A percentile compares a stretch with the other conserved stretches of the same genome.
Conservation (phyloP, 2,888 invertebrate genomes). For the Drosophila formosana region DNA sequence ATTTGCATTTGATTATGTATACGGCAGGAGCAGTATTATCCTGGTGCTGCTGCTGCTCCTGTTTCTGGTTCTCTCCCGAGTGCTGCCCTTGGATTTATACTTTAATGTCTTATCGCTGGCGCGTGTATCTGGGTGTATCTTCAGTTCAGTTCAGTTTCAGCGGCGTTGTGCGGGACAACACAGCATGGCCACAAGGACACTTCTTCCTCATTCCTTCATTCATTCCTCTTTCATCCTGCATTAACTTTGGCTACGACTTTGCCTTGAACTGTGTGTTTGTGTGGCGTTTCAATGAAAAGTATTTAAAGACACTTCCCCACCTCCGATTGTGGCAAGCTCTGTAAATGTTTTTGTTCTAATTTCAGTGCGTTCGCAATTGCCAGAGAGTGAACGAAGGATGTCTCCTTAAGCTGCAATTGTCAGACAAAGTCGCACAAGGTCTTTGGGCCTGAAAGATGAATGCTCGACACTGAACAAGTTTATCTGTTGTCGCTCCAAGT, state of each 20-base stretch:
- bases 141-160: constrained; percentile 20
- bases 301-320: constrained; percentile 50
- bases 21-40: constrained; percentile 8
- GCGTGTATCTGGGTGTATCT: constrained; percentile 45
- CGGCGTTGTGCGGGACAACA: constrained; percentile 33
- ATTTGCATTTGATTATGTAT: constrained; percentile 68
- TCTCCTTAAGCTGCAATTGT: constrained; percentile 49
- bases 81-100: constrained; percentile 46
- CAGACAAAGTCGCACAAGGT: constrained; percentile 26
- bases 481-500: constrained; percentile 14
- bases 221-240: not conserved
- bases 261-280: constrained; percentile 25
- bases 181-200: constrained; percentile 33
- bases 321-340: constrained; percentile 34
- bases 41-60: not conserved
- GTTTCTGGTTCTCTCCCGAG: constrained; percentile 3
- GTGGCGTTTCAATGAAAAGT: constrained; percentile 53
- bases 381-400: not conserved
- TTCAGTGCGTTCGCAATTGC: constrained; percentile 13
- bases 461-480: constrained; percentile 34
- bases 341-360: constrained; percentile 45
- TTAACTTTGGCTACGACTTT: constrained; percentile 28
- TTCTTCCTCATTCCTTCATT: not conserved
- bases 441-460: constrained; percentile 27
- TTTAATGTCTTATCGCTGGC: constrained; percentile 56